Base-by-base conservation (phyloP, 2,797 vertebrate species). In the Helarctos malayanus region DNA sequence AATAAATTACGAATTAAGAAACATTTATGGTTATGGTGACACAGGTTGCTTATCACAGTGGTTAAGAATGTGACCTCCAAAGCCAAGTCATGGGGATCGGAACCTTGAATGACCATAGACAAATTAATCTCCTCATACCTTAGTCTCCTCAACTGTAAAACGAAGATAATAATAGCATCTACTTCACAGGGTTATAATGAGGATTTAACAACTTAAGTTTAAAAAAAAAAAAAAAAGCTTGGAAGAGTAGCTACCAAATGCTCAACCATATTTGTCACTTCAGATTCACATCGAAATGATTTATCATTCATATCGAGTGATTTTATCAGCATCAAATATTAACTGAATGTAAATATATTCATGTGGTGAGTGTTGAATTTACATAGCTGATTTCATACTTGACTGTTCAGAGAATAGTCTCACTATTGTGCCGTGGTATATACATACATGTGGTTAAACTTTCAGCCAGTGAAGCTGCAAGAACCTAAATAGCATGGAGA, bases 1-100 rank as follows among this genome's bases (percentile, higher is more conserved):
- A 93, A 86, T 90, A 96, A 97, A 91, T 71, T 94, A 61, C 59
- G 6, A 41, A 57, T 89, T 84, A 76, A 54, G 61, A 78, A 93
- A 47, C 19, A 83, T 73, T 91, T 65, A 47, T 63, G 7, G 29
- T 63, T 93, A 75, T 49, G 61, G 13, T 80, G 19, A 57, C 54
- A 87, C 2, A 73, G 13, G 16, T 45, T 82, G 47, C 13, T 94
- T 89, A 86, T 94, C 54, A 59, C 41, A 49, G n/a, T 89, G 38
- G n/a, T 95, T 91, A 79, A 94, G 93, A 96, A 96, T 56, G 25
- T 81, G 63, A 89, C 29, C 83, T 81, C 29, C 38, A 35, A 27
- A 89, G 11, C 8, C 38, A 35, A 75, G 57, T 79, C 78, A 32
- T 56, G 23, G 47, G 16, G 27, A 84, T 88, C 6, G 25, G 63